Base-by-base conservation (phyloP, 2,797 vertebrate species). In the Pampus argenteus region DNA sequence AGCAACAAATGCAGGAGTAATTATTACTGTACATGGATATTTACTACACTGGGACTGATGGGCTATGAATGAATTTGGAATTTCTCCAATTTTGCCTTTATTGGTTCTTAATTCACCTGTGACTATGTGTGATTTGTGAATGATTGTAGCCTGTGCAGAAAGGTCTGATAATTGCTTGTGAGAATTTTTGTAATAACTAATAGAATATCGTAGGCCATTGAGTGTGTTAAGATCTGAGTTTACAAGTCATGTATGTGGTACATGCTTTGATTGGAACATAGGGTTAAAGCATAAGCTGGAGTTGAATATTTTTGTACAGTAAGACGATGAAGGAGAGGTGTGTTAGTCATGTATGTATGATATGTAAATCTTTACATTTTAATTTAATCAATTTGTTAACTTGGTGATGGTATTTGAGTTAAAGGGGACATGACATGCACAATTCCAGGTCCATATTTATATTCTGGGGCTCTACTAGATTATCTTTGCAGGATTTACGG, bases 71-170 rank as follows among this genome's bases (percentile, higher is more conserved):
- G 29, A 31, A 31, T 31, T 31, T 31, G 29, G 29, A 31, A 31
- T 31, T 31, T 31, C 29, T 6, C 29, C 29, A 31, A 31, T 52
- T 11, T 42, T 8, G 6, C 36, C 15, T 58, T 38, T n/a, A 40
- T 38, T 3, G 13, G 2, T 17, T 25, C 9, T 47, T 0, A 23
- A 18, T 50, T 52, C 20, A 34, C 56, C 47, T 47, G 36, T 61
- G 62, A 36, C 51, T 23, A 17, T 25, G 50, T 55, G 65, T 29
- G 25, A 42, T 55, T 55, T 31, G 31, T 25, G 25, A 51, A 45
- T 34, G 4, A 52, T 1, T 65, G 20, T 9, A n/a, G n/a, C n/a
- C n/a, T 22, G 29, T 31, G 8, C 7, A 31, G n/a, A 31, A 20
- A 4, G 18, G 18, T 51, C 26, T 22, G 45, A 2, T 31, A 0